A percentile compares a stretch with the other conserved stretches of the same genome.
Evolutionary conservation across 2,797 vertebrate genomes (phyloP).

Genomic region (Anas georgica): DNA sequence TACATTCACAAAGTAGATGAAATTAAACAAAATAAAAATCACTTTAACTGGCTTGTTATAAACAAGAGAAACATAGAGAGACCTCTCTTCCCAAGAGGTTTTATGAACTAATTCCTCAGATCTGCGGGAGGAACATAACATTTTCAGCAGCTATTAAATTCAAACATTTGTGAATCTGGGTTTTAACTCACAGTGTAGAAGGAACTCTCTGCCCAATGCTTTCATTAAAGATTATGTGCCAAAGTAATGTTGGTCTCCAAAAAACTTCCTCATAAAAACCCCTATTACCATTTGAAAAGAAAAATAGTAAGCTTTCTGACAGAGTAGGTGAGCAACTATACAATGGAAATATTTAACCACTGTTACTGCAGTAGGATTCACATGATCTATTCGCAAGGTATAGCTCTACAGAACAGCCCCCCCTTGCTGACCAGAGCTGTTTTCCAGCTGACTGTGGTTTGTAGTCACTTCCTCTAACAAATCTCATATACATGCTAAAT

Average conservation of each 20-base stretch:
- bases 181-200: not conserved
- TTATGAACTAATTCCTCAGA: constrained; percentile 10
- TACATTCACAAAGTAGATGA: not conserved
- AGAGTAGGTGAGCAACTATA: not conserved
- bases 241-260: constrained; percentile 18
- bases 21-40: not conserved
- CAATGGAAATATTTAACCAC: not conserved
- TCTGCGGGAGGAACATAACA: not conserved
- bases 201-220: not conserved
- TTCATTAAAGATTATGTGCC: not conserved
- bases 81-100: not conserved
- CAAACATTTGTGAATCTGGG: not conserved
- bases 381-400: not conserved
- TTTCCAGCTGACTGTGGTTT: not conserved
- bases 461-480: not conserved
- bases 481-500: not conserved
- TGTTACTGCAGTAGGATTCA: not conserved
- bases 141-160: not conserved
- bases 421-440: not conserved
- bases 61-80: not conserved
- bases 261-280: not conserved
- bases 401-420: not conserved
- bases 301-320: not conserved
- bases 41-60: not conserved
- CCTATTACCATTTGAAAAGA: not conserved